These are phyloP conservation scores for Myrmophylax atrothorax DNA, from an alignment of 2,113 vertebrate genomes.

Conservation along the genomic window DNA sequence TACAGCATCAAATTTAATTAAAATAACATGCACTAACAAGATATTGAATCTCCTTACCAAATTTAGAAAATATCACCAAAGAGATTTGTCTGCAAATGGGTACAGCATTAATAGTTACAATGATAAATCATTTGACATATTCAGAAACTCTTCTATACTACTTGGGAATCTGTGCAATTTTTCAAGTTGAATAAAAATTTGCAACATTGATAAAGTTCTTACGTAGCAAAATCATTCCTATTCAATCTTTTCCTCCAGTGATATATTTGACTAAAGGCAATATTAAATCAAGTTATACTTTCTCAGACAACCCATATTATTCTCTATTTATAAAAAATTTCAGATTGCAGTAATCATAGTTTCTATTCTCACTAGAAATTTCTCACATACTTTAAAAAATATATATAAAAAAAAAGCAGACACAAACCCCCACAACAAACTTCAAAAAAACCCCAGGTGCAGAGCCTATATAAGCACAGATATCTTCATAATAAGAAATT, in stretches of 20 bases:
- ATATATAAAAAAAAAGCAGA: not conserved
- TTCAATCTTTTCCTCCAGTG: not conserved
- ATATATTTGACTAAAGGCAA: not conserved
- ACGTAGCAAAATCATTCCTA: constrained; percentile 41
- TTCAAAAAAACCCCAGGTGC: not conserved
- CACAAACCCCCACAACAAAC: too few species aligned
- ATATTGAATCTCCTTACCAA: constrained; percentile 32
- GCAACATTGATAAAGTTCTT: constrained; percentile 43
- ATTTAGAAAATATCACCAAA: constrained; percentile 29
- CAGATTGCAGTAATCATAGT: not conserved
- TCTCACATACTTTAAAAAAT: not conserved
- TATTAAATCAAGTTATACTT: not conserved
- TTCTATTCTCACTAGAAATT: not conserved
- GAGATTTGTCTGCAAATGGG: constrained; percentile 44
- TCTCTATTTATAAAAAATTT: not conserved
- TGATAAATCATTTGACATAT: constrained; percentile 66
- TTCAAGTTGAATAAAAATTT: constrained; percentile 70
- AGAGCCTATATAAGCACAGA: not conserved
- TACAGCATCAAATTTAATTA: constrained; percentile 30
- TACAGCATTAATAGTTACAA: constrained; percentile 18
- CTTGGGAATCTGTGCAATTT: constrained; percentile 44
- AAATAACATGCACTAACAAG: constrained; percentile 1
- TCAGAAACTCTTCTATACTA: constrained; percentile 57
- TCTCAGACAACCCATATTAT: not conserved
- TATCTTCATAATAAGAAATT: not conserved